Evolutionary conservation across 1,140 invertebrate genomes (phyloP).

Genomic region (Brachionus rotundiformis): DNA sequence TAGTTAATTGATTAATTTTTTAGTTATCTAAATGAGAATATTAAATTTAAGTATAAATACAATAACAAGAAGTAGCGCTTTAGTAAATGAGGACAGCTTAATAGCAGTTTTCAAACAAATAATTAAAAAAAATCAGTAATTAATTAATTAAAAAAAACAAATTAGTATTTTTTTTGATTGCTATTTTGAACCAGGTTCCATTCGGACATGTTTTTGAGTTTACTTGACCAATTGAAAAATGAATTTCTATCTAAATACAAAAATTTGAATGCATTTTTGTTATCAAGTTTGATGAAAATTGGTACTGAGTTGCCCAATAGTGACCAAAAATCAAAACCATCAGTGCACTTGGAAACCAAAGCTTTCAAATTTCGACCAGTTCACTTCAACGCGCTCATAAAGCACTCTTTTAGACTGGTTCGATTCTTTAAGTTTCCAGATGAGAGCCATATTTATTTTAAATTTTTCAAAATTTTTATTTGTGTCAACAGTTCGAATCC

Average conservation of each 20-base stretch:
- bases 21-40: neutral
- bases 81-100: neutral
- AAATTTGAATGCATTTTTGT: neutral
- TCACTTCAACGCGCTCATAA: neutral
- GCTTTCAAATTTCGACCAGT: neutral
- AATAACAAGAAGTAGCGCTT: neutral
- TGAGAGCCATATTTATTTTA: neutral
- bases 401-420: neutral
- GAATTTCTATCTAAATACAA: slow-evolving; percentile 18
- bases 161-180: neutral
- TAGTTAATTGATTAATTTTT: neutral
- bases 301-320: neutral
- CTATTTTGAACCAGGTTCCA: neutral
- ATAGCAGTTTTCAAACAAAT: neutral
- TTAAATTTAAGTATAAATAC: neutral
- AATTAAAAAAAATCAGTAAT: neutral
- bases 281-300: neutral
- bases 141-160: too few species aligned
- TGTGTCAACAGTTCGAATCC: neutral
- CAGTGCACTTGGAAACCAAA: neutral
- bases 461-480: slow-evolving; percentile 12
- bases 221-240: neutral
- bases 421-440: neutral
- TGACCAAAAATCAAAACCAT: neutral
- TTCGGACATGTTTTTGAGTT: slow-evolving; percentile 9